Evolutionary conservation across 1,140 invertebrate species (phyloP).

Genomic region (Tetranychus urticae): DNA sequence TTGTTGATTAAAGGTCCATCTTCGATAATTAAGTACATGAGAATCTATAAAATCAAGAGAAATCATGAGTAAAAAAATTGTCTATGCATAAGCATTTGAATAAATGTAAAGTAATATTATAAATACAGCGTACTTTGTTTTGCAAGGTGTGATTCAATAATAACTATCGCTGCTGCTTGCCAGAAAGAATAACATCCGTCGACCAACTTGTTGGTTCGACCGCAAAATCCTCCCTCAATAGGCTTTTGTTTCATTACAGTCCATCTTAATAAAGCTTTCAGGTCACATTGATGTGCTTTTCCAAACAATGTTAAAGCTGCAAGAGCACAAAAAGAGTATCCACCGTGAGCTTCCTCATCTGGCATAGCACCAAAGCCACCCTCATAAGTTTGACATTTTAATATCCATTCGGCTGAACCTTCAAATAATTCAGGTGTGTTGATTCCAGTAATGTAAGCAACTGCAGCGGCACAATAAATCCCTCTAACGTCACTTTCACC

Average conservation of each 20-base stretch:
- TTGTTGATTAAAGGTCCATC: slow-evolving; percentile 49
- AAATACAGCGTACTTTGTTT: slow-evolving; percentile 19
- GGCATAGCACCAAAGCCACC: slow-evolving; percentile 87
- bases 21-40: slow-evolving; percentile 14
- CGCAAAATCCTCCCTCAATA: slow-evolving; percentile 31
- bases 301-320: slow-evolving; percentile 61
- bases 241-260: slow-evolving; percentile 21
- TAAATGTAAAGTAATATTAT: background rate
- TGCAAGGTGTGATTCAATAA: slow-evolving; percentile 34
- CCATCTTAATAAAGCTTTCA: slow-evolving; percentile 39
- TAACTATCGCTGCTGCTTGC: slow-evolving; percentile 73
- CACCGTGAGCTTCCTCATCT: slow-evolving; percentile 90
- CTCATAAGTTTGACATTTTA: slow-evolving; percentile 55
- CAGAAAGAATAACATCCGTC: slow-evolving; percentile 98
- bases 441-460: slow-evolving; percentile 66
- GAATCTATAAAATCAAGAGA: slow-evolving; percentile 1
- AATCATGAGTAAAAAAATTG: background rate
- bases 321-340: slow-evolving; percentile 89
- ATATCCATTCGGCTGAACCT: slow-evolving; percentile 67
- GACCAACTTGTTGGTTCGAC: slow-evolving; percentile 81
- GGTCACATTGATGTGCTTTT: slow-evolving; percentile 49
- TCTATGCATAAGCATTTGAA: no score
- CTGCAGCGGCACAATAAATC: slow-evolving; percentile 74
- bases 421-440: slow-evolving; percentile 50
- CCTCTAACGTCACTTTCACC: slow-evolving; percentile 83